These are phyloP conservation scores for Crocodylus rhombifer DNA, from an alignment of 2,797 vertebrate genomes.

Conservation along the genomic window DNA sequence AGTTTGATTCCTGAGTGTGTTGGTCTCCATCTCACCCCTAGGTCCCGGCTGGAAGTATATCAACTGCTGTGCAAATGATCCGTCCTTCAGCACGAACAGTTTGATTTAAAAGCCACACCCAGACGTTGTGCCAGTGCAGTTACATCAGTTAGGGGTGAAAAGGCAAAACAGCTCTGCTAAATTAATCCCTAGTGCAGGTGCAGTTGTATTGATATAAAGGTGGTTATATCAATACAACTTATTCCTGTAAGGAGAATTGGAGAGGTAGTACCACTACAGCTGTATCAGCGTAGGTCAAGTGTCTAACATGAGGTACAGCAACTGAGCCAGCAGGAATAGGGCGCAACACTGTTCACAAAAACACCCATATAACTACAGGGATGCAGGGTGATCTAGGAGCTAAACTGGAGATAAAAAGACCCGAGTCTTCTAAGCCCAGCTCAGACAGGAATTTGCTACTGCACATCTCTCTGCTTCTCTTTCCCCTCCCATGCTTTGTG, in stretches of 20 bases:
- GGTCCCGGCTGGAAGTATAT: background rate
- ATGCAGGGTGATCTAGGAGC: background rate
- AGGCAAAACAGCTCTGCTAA: conserved; percentile 5
- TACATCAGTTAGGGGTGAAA: background rate
- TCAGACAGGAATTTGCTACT: background rate
- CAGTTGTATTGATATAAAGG: background rate
- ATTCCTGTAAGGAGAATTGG: background rate
- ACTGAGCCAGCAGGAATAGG: background rate
- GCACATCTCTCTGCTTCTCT: background rate
- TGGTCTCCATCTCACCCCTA: background rate
- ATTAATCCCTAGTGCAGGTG: background rate
- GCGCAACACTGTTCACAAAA: background rate
- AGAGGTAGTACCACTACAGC: background rate
- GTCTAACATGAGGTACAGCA: background rate
- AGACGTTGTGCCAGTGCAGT: conserved; percentile 1
- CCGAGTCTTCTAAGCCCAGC: background rate
- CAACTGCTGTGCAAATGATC: background rate
- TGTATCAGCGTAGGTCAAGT: background rate
- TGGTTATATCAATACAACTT: background rate
- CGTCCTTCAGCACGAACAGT: background rate
- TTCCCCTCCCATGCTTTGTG: background rate
- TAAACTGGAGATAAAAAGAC: background rate
- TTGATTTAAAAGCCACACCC: background rate
- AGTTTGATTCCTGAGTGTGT: too few relatives aligned
- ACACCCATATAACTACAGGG: background rate